Evolutionary conservation across 1,140 invertebrate genomes (phyloP), one percentile per base, ranked within the genome.

Genomic region (Anoplophora glabripennis): DNA sequence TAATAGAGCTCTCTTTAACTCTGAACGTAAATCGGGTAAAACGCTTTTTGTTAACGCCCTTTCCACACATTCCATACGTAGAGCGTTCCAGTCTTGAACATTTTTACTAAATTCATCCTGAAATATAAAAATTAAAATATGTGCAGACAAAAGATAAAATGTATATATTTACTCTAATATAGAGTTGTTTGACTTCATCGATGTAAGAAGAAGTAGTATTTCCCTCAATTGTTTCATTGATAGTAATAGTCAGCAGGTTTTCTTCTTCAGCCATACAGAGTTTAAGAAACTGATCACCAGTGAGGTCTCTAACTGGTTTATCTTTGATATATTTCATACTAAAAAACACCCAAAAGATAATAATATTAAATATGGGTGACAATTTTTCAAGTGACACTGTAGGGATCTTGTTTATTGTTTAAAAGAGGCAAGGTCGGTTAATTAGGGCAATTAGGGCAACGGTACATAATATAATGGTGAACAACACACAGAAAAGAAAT

Each of bases 31-130:
- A 68, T 92, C 89, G 0, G 94, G 95, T 69, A 94, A 89, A 0
- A 99, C 83, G 74, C 96, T 90, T 63, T 91, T 89, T 7, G 83
- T 90, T 7, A 98, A 80, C 0, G 96, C 94, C 48, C 92, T 79
- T 63, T 95, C 89, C 0, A 99, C 88, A 56, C 93, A 92, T 65
- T 94, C 87, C 0, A 85, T 85, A 34, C 97, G 81, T 45, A 98
- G 71, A 0, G 87, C 81, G 75, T 99, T 99, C 98, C 98, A 99
- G 59, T 96, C 92, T 72, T 98, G 90, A 0, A 98, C 96, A 64
- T 90, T 89, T 66, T 94, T 93, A 67, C 92, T 95, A 75, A 96
- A 99, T 75, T 98, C 97, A 79, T 99, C 97, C 81, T 90, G 72
- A 44, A 57, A 46, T 45, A 35, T 35, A 49, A 11, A 49, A 41